A percentile compares a stretch with the other conserved stretches of the same genome.
These are phyloP conservation scores for Vireo griseus DNA, from an alignment of 2,797 vertebrate species.

Conservation along the genomic window DNA sequence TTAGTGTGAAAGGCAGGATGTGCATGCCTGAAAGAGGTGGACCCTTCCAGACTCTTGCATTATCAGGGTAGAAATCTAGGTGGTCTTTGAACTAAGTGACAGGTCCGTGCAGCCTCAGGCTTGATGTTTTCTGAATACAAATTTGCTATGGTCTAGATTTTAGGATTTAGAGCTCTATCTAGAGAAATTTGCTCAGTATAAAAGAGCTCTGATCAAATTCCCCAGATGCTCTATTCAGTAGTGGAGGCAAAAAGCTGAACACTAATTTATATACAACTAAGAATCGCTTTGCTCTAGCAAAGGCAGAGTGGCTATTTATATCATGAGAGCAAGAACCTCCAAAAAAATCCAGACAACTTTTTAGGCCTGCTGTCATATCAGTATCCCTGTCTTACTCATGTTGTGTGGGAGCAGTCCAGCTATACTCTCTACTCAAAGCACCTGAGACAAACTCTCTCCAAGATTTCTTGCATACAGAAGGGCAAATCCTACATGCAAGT, in stretches of 20 bases:
- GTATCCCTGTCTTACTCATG: not conserved
- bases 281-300: not conserved
- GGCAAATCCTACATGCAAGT: constrained; percentile 34
- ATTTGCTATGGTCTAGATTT: not conserved
- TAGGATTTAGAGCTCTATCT: not conserved
- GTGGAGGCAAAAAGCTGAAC: not conserved
- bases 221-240: not conserved
- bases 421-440: not conserved
- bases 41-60: not conserved
- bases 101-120: not conserved
- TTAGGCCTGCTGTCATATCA: not conserved
- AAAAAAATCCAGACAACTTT: not conserved
- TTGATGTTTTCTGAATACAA: not conserved
- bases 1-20: not conserved
- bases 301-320: not conserved
- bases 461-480: not conserved
- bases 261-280: not conserved
- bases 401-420: not conserved
- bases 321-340: not conserved
- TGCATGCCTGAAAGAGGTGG: not conserved
- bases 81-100: not conserved
- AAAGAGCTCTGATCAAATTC: not conserved
- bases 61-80: not conserved
- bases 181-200: not conserved
- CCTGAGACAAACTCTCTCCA: not conserved